These are phyloP conservation scores for Porites rus DNA, from an alignment of 92 coral and sea anemone species.

Conservation along the genomic window DNA sequence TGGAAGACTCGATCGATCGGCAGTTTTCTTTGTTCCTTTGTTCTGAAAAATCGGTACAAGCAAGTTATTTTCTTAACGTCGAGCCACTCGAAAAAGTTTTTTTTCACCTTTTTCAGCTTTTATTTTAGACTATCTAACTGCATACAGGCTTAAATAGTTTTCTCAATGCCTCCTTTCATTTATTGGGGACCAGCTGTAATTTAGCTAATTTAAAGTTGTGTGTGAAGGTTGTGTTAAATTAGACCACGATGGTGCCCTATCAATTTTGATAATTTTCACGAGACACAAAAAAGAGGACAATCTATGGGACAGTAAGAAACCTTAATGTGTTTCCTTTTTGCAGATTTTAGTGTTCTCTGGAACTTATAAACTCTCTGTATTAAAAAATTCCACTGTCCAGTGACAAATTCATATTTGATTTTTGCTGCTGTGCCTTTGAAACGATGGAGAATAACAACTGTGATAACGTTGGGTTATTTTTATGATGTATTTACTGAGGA, in stretches of 20 bases:
- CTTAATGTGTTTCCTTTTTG: no score
- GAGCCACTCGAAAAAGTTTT: not conserved
- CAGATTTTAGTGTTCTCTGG: no score
- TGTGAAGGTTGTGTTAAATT: not conserved
- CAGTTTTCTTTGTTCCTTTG: not conserved
- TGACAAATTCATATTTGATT: no score
- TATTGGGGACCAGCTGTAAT: not conserved
- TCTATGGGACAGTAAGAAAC: no score
- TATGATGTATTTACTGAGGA: no score
- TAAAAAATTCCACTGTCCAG: no score
- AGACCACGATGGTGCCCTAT: not conserved
- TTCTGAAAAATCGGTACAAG: not conserved
- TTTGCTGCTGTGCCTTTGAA: no score
- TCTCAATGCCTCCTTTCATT: not conserved
- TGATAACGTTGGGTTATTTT: no score
- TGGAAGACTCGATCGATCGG: not conserved
- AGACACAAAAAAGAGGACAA: no score
- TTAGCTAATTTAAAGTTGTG: not conserved
- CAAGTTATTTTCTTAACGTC: not conserved
- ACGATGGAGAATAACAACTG: no score
- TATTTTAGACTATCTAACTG: not conserved
- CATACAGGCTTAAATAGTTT: not conserved
- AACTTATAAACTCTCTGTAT: no score
- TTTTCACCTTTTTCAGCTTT: not conserved
- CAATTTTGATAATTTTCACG: not conserved